These are phyloP conservation scores for Coranthus polyacanthus DNA, from an alignment of 2,797 vertebrate genomes.

Conservation along the genomic window DNA sequence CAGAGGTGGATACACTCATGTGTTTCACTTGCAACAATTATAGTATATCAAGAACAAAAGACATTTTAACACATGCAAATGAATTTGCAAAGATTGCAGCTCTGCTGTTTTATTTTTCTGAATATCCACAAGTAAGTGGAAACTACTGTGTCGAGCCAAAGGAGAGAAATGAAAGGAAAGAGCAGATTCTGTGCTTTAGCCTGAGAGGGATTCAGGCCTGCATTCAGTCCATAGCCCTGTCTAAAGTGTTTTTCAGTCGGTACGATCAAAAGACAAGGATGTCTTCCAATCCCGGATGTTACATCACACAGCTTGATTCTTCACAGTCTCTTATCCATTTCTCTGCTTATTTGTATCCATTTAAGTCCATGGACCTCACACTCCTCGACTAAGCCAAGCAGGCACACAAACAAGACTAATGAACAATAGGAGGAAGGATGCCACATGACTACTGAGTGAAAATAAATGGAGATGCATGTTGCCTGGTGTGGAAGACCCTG, in stretches of 20 bases:
- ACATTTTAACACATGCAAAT: background rate
- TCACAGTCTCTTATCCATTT: conserved; percentile 70
- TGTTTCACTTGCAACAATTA: conserved; percentile 41
- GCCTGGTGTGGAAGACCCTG: conserved; percentile 42
- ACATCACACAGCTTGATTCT: conserved; percentile 77
- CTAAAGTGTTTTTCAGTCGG: conserved; percentile 74
- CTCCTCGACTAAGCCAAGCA: conserved; percentile 46
- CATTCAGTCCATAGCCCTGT: conserved; percentile 62
- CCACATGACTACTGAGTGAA: conserved; percentile 51
- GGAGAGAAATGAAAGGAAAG: conserved; percentile 5
- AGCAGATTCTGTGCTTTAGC: conserved; percentile 46
- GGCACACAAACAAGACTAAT: conserved; percentile 65
- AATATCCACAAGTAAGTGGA: conserved; percentile 54
- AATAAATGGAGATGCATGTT: conserved; percentile 59
- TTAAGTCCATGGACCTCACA: conserved; percentile 65
- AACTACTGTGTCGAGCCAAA: conserved; percentile 24
- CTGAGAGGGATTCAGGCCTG: conserved; percentile 58
- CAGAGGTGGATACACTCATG: conserved; percentile 36
- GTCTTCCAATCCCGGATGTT: conserved; percentile 75
- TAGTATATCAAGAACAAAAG: conserved; percentile 26
- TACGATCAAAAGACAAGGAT: conserved; percentile 74
- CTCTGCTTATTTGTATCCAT: conserved; percentile 73
- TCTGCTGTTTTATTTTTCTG: conserved; percentile 29
- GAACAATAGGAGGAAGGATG: conserved; percentile 62
- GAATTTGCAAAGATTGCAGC: background rate